Percentiles rank a stretch among this genome's conserved stretches.
Evolutionary conservation across 2,888 invertebrate species (phyloP).

Genomic region (Halictus quadricinctus): DNA sequence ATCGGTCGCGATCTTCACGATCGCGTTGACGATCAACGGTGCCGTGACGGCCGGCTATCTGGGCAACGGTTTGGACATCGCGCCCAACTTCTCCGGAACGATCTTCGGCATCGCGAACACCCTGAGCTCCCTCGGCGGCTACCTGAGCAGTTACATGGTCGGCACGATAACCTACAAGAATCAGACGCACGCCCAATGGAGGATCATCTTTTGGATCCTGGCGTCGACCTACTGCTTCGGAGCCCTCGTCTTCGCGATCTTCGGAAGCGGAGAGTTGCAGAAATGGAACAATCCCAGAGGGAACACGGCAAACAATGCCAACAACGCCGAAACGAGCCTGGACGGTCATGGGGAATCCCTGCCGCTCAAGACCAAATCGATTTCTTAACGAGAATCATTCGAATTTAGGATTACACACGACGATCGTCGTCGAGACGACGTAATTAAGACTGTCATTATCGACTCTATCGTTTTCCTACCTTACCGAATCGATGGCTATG

Average conservation of each 20-base stretch:
- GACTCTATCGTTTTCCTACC: background rate
- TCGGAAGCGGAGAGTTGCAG: conserved; percentile 88
- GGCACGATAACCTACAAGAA: conserved; percentile 89
- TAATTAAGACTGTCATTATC: background rate
- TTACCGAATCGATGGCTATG: background rate
- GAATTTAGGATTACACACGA: background rate
- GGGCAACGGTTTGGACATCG: conserved; percentile 93
- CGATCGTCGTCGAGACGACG: background rate
- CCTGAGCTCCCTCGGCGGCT: conserved; percentile 91
- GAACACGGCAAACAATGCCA: conserved; percentile 35
- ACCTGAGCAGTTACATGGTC: conserved; percentile 91
- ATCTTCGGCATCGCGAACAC: conserved; percentile 96
- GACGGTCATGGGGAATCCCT: conserved; percentile 77
- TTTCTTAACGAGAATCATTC: conserved; percentile 50
- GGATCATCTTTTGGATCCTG: conserved; percentile 91
- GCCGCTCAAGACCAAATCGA: conserved; percentile 79
- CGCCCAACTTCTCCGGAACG: conserved; percentile 94
- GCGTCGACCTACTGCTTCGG: conserved; percentile 88
- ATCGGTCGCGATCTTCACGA: conserved; percentile 91
- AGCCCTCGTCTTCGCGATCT: conserved; percentile 85
- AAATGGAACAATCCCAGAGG: conserved; percentile 81
- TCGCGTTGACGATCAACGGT: conserved; percentile 92
- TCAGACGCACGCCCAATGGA: conserved; percentile 91
- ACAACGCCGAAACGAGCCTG: background rate
- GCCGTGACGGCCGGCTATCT: conserved; percentile 94